These are phyloP conservation scores for Thymelicus lineola DNA, from an alignment of 2,888 invertebrate species.

Conservation along the genomic window DNA sequence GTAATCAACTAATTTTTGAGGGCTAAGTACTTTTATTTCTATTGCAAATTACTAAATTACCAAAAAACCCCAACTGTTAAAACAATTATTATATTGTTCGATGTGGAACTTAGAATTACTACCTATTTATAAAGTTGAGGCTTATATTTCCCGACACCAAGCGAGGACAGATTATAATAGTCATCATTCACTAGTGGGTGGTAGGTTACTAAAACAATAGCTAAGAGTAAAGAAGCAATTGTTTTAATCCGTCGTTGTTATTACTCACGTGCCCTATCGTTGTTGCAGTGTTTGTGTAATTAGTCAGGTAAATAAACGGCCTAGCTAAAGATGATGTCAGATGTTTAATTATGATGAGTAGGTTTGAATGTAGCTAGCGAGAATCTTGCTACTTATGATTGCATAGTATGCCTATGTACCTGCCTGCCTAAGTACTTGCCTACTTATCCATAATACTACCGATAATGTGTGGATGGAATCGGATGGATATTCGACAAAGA, in stretches of 20 bases:
- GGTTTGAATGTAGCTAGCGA: not conserved
- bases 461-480: too few species aligned
- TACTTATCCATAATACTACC: too few species aligned
- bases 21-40: too few species aligned
- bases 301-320: constrained; percentile 21
- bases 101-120: too few species aligned
- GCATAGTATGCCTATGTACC: too few species aligned
- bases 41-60: too few species aligned
- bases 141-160: not conserved
- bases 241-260: constrained; percentile 15
- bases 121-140: too few species aligned
- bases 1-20: too few species aligned
- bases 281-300: constrained; percentile 24
- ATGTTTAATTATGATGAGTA: constrained; percentile 5
- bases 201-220: not conserved
- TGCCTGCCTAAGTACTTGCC: too few species aligned
- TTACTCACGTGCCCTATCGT: constrained; percentile 21
- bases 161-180: not conserved
- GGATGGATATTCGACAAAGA: too few species aligned
- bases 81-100: not conserved
- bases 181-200: not conserved
- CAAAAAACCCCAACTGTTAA: not conserved
- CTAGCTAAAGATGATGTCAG: constrained; percentile 7
- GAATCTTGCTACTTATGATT: too few species aligned
- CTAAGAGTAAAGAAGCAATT: not conserved